Percentiles rank a stretch among this genome's conserved stretches.
These are phyloP conservation scores for Ips typographus DNA, from an alignment of 1,140 invertebrate genomes.

Conservation along the genomic window DNA sequence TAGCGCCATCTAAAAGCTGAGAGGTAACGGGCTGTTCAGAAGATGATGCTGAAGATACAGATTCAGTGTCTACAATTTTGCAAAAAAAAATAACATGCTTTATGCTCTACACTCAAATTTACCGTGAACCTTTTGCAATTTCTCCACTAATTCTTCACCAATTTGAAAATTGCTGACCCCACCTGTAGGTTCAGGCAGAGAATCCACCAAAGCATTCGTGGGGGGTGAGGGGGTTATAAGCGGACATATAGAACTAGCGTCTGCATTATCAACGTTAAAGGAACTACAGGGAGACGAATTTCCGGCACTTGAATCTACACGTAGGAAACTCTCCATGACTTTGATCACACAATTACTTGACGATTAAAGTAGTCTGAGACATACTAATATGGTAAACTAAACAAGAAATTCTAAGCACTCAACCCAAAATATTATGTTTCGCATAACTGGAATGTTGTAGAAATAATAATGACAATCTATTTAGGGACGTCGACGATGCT, in stretches of 20 bases:
- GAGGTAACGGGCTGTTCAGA: conserved; percentile 54
- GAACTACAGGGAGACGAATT: conserved; percentile 43
- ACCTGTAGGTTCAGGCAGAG: conserved; percentile 49
- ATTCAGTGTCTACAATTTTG: conserved; percentile 41
- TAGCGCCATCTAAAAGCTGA: conserved; percentile 54
- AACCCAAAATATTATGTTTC: too few relatives aligned
- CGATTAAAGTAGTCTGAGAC: too few relatives aligned
- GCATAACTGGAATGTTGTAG: too few relatives aligned
- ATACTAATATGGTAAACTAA: too few relatives aligned
- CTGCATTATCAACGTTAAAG: conserved; percentile 57
- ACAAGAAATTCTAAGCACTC: too few relatives aligned
- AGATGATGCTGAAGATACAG: conserved; percentile 54
- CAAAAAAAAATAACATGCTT: background rate
- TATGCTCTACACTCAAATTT: background rate
- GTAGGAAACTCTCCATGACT: conserved; percentile 43
- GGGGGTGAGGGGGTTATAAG: conserved; percentile 56
- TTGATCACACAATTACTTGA: background rate
- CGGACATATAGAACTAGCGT: conserved; percentile 59
- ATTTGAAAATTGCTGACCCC: conserved; percentile 39
- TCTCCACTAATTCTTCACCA: conserved; percentile 47
- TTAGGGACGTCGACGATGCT: too few relatives aligned
- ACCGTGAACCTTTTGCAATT: conserved; percentile 51
- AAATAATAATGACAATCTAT: too few relatives aligned
- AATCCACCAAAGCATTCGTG: conserved; percentile 55
- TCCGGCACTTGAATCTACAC: conserved; percentile 36